phyloP scores from a whole-genome alignment of 2,888 invertebrate genomes.

The Trichogramma evanescens region DNA sequence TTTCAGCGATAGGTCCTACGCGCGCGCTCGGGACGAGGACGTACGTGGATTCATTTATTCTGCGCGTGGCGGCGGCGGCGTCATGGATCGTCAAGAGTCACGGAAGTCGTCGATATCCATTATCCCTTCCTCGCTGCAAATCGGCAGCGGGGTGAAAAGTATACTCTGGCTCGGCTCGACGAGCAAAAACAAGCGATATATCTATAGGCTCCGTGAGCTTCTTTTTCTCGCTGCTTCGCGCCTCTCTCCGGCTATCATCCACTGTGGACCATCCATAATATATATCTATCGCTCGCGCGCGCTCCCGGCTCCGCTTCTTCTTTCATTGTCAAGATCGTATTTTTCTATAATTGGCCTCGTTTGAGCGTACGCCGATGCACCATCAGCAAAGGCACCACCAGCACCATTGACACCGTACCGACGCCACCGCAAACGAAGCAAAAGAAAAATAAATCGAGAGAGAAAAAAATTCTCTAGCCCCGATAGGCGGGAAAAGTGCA shows the following conservation, averaged over 20 bases:
- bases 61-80: background rate
- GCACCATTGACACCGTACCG: too few relatives aligned
- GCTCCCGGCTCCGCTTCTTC: background rate
- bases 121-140: background rate
- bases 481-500: background rate
- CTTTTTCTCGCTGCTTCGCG: background rate
- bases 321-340: conserved; percentile 14
- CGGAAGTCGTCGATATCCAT: conserved; percentile 15
- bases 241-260: background rate
- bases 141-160: too few relatives aligned
- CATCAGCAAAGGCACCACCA: background rate
- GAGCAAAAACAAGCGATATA: too few relatives aligned
- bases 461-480: background rate
- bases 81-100: conserved; percentile 3
- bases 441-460: background rate
- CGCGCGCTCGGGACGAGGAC: background rate
- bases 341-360: conserved; percentile 19
- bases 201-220: background rate
- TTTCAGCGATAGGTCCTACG: background rate
- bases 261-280: too few relatives aligned
- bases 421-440: background rate
- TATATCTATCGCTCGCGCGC: background rate
- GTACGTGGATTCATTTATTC: conserved; percentile 16
- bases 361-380: conserved; percentile 5
- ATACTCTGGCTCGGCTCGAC: too few relatives aligned